Evolutionary conservation across 2,113 vertebrate genomes (phyloP).

Genomic region (Hydropotes inermis): DNA sequence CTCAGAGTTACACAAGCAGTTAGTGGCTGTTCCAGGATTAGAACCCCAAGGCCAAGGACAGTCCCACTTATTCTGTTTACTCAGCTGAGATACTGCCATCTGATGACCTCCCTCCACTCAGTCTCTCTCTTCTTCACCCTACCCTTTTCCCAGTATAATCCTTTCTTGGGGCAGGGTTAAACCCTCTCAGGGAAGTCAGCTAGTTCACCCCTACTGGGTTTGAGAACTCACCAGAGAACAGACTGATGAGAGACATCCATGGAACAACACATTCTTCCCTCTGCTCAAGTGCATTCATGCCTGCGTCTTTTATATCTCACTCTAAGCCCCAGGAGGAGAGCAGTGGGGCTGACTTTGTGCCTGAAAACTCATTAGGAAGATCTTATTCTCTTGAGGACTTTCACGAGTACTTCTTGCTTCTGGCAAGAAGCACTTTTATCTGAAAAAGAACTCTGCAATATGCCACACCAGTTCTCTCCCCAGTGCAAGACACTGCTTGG

Average conservation of each 20-base stretch:
- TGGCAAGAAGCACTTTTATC: background rate
- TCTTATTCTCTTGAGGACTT: background rate
- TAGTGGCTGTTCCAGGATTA: background rate
- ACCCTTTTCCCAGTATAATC: background rate
- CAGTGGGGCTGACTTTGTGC: background rate
- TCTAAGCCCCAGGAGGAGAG: background rate
- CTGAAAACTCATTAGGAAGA: background rate
- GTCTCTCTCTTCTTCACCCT: background rate
- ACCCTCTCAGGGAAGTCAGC: background rate
- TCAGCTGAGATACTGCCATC: background rate
- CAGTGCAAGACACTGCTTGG: background rate
- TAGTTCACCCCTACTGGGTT: fast-evolving
- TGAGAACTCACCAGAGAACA: slow-evolving; percentile 23
- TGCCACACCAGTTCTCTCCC: background rate
- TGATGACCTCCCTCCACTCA: background rate
- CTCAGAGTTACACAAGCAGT: background rate
- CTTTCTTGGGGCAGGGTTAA: background rate
- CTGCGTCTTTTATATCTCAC: background rate
- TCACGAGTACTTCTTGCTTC: background rate
- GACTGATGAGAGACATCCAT: background rate
- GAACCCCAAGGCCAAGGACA: fast-evolving
- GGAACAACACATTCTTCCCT: background rate
- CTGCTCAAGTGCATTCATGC: background rate
- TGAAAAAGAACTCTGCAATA: background rate
- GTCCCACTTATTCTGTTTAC: background rate